Percentiles rank a stretch among this genome's conserved stretches.
These are phyloP conservation scores for Rhingia rostrata DNA, from an alignment of 2,888 invertebrate genomes.

Conservation along the genomic window DNA sequence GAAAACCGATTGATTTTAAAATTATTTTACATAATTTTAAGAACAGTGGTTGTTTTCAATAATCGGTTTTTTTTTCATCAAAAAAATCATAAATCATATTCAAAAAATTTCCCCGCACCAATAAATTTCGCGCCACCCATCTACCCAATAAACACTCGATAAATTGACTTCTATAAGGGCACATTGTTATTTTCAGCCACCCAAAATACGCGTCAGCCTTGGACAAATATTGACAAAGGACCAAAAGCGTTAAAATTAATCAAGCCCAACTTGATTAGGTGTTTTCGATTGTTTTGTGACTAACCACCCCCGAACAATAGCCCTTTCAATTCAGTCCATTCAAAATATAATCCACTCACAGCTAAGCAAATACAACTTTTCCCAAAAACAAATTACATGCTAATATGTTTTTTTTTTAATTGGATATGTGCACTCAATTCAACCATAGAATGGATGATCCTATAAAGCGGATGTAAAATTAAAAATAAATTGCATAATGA, in stretches of 20 bases:
- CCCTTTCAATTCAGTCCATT: neutral
- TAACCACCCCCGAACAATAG: neutral
- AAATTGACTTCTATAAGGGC: neutral
- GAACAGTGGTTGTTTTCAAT: no score
- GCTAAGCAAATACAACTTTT: neutral
- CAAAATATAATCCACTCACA: neutral
- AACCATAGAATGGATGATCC: neutral
- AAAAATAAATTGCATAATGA: conserved; percentile 6
- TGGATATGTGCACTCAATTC: neutral
- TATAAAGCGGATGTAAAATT: neutral
- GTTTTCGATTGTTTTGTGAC: neutral
- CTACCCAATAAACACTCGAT: neutral
- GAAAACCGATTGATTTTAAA: no score
- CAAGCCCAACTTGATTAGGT: neutral
- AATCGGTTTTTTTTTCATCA: no score
- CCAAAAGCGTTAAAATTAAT: neutral
- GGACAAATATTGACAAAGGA: conserved; percentile 6
- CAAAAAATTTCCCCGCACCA: no score
- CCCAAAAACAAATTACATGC: no score
- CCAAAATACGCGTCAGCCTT: neutral
- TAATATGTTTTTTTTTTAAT: no score
- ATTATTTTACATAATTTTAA: no score
- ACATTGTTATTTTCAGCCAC: neutral
- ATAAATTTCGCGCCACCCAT: no score
- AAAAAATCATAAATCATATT: no score